Base-by-base conservation (phyloP, 2,888 invertebrate species). In the Philhelius pedissequus region DNA sequence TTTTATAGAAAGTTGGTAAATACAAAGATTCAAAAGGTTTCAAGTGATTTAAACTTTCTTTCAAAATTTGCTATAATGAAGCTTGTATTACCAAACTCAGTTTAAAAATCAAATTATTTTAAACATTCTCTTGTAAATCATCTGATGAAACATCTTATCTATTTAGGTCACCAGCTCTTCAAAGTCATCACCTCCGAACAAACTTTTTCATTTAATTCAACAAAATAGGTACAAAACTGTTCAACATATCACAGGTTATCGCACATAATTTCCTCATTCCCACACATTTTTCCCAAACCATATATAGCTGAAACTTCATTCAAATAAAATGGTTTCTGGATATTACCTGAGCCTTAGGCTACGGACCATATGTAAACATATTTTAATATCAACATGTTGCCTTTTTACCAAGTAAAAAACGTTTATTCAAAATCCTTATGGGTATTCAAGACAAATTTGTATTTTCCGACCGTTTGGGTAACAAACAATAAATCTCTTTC, bases 401-500 rank as follows among this genome's bases (percentile, higher is more conserved):
- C 69, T 32, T 52, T n/a, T 60, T 52, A 25, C 13, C 30, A 45
- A n/a, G n/a, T n/a, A n/a, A 70, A 38, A 43, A 73, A 73, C 73
- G 35, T 3, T 38, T 27, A 56, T 52, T 64, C 22, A 66, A 70
- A 60, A 18, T 56, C 38, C 35, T 60, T 71, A 58, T 62, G 66
- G 30, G 54, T 60, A 68, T 54, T 30, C 35, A 60, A 35, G 54
- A 76, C 48, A 76, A 50, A 71, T 68, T 45, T 38, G 15, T 52
- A 62, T 52, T 56, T 40, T 48, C 40, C 35, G 45, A n/a, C 35
- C 50, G 43, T 40, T 70, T 52, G 74, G 64, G 64, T 48, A 48
- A 20, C 45, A n/a, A 52, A 74, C 50, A 20, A 78, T 73, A 43
- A 78, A 83, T 74, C 64, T 74, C 56, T 56, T 78, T 62, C 68